phyloP scores from a whole-genome alignment of 2,113 vertebrate genomes.

The Lasiurus borealis region DNA sequence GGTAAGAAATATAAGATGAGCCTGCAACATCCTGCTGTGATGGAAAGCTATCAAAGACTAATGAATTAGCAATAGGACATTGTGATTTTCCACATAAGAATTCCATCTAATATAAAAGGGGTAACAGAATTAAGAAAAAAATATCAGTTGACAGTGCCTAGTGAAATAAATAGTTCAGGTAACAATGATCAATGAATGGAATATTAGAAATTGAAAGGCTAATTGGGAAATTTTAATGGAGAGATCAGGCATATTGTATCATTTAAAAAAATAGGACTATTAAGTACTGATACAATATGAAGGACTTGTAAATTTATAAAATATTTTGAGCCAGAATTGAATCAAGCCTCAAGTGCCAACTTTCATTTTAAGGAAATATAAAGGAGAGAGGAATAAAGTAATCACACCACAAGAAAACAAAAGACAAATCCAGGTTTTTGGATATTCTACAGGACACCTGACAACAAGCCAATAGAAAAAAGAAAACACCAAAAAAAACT shows the following conservation, averaged over 20 bases:
- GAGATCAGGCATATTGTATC: not conserved
- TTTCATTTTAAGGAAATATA: slow-evolving; percentile 45
- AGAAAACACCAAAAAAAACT: not conserved
- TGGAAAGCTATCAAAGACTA: slow-evolving; percentile 46
- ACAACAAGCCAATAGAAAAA: not conserved
- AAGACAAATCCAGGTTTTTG: slow-evolving; percentile 34
- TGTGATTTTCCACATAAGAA: slow-evolving; percentile 38
- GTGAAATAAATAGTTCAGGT: slow-evolving; percentile 35
- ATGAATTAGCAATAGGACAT: not conserved
- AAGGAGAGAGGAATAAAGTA: not conserved
- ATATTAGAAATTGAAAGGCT: not conserved
- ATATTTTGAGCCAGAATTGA: slow-evolving; percentile 19
- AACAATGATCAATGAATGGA: slow-evolving; percentile 34
- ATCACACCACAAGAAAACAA: slow-evolving; percentile 35
- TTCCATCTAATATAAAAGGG: slow-evolving; percentile 40
- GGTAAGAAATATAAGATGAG: slow-evolving; percentile 8
- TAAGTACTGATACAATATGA: slow-evolving; percentile 20
- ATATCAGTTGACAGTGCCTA: slow-evolving; percentile 1
- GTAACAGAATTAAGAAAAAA: slow-evolving; percentile 1
- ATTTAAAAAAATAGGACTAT: not conserved
- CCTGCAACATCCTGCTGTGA: not conserved
- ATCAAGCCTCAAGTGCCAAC: not conserved
- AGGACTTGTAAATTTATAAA: slow-evolving; percentile 1
- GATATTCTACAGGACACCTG: slow-evolving; percentile 30
- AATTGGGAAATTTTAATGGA: not conserved